Percentiles rank a stretch among this genome's conserved stretches.
These are phyloP conservation scores for Tachycineta bicolor DNA, from an alignment of 2,113 vertebrate genomes.

Conservation along the genomic window DNA sequence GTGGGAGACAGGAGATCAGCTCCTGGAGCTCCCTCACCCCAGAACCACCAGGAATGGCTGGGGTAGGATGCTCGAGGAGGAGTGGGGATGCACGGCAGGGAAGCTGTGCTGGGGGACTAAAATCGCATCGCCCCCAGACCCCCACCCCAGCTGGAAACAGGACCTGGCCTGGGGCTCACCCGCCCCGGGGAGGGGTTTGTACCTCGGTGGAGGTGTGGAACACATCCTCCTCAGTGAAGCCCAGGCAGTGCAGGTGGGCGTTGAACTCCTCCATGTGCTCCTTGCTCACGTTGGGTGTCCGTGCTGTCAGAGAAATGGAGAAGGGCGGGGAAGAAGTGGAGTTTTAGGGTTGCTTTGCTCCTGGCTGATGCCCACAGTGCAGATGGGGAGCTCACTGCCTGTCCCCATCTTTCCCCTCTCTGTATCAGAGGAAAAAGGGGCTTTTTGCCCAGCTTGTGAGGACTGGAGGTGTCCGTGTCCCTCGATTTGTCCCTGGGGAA, in stretches of 20 bases:
- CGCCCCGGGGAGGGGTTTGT: background rate
- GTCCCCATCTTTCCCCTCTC: background rate
- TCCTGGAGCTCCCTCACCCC: rapidly evolving
- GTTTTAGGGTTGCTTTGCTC: background rate
- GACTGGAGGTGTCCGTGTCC: rapidly evolving
- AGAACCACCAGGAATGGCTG: rapidly evolving
- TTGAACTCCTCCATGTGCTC: slow-evolving; percentile 37
- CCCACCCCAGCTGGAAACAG: background rate
- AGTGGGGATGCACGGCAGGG: background rate
- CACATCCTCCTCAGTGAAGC: background rate
- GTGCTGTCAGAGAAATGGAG: background rate
- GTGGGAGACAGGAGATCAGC: rapidly evolving
- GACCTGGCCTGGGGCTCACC: background rate
- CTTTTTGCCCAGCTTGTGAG: background rate
- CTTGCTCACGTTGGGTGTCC: background rate
- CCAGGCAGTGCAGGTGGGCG: background rate
- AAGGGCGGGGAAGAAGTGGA: rapidly evolving
- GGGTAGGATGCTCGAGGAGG: background rate
- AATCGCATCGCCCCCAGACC: rapidly evolving
- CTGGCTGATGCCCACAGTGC: background rate
- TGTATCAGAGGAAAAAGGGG: background rate
- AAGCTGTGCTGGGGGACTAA: rapidly evolving
- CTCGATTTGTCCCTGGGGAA: background rate
- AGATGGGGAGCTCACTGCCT: background rate
- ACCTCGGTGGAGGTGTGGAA: background rate